A percentile compares a stretch with the other conserved stretches of the same genome.
Evolutionary conservation across 92 coral and sea anemone genomes (phyloP).

Genomic region (Chrysogorgia sp.): DNA sequence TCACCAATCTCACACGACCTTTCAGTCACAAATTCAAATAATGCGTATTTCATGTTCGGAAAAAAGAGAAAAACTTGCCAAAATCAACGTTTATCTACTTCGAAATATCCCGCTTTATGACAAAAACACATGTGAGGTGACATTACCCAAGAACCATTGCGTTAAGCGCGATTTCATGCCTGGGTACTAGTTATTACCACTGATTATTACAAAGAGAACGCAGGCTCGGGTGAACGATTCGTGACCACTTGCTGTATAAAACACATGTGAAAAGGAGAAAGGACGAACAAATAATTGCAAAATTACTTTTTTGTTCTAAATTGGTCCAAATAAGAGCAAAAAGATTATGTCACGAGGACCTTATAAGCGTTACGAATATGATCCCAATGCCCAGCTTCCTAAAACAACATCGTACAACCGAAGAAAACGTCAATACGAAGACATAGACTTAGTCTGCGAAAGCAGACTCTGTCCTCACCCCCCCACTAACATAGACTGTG

Average conservation of each 20-base stretch:
- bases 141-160: neutral
- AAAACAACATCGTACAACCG: neutral
- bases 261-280: too few species aligned
- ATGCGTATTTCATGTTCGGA: conserved; percentile 3
- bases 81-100: neutral
- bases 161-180: neutral
- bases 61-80: neutral
- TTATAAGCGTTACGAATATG: conserved; percentile 3
- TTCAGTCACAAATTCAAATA: conserved; percentile 18
- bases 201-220: too few species aligned
- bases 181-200: too few species aligned
- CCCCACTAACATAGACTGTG: too few species aligned
- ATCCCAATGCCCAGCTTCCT: neutral
- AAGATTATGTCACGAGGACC: conserved; percentile 1
- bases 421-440: conserved; percentile 3
- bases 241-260: too few species aligned
- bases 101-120: neutral
- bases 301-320: too few species aligned
- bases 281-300: too few species aligned
- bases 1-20: conserved; percentile 13
- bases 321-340: neutral
- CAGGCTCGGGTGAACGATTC: too few species aligned
- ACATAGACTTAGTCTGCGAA: too few species aligned
- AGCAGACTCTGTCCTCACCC: too few species aligned
- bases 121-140: neutral